Evolutionary conservation across 2,797 vertebrate genomes (phyloP).

Genomic region (Borostomias antarcticus): DNA sequence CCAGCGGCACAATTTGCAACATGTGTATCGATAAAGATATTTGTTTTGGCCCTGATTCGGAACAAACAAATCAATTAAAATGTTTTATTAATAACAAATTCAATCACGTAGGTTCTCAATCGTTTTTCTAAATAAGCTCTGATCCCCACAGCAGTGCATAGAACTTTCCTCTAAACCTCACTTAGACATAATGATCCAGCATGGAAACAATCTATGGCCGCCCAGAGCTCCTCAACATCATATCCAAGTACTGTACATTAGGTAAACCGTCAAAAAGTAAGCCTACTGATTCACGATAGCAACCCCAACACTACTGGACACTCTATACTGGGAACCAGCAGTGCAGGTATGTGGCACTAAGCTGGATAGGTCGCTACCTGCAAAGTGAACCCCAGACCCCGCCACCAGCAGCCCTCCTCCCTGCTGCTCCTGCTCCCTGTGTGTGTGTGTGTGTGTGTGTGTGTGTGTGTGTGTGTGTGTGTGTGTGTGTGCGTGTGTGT

Average conservation of each 20-base stretch:
- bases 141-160: background rate
- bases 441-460: no score
- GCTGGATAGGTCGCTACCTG: constrained; percentile 36
- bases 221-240: background rate
- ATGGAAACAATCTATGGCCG: background rate
- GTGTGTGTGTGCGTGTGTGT: no score
- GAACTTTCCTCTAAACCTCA: no score
- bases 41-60: constrained; percentile 27
- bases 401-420: constrained; percentile 29
- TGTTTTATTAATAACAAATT: background rate
- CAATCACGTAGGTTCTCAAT: background rate
- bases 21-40: constrained; percentile 28
- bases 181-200: no score
- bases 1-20: constrained; percentile 35
- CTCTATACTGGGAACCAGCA: constrained; percentile 35
- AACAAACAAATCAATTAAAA: constrained; percentile 27
- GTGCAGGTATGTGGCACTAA: constrained; percentile 51
- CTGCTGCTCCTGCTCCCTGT: constrained; percentile 45
- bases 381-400: constrained; percentile 16
- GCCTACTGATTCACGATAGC: background rate
- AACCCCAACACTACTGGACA: background rate
- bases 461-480: no score
- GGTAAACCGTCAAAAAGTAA: background rate
- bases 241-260: background rate
- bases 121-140: background rate